These are phyloP conservation scores for Dicyrtomina minuta DNA, from an alignment of 2,888 invertebrate genomes.

Conservation along the genomic window DNA sequence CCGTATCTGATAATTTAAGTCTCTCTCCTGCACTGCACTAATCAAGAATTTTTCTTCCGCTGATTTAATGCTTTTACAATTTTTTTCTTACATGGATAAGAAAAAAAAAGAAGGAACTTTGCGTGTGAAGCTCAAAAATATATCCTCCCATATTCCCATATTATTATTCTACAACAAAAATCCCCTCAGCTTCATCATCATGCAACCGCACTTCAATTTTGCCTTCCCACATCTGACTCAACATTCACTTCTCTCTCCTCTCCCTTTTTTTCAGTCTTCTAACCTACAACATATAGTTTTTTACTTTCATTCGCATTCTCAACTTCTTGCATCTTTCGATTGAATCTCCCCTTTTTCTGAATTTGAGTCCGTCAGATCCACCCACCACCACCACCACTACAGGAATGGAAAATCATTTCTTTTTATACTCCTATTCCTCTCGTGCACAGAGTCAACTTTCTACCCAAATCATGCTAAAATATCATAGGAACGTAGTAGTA, in stretches of 20 bases:
- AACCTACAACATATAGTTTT: background rate
- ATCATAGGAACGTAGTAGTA: too few relatives aligned
- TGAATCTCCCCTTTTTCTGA: constrained; percentile 8
- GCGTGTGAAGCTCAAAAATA: too few relatives aligned
- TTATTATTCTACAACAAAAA: too few relatives aligned
- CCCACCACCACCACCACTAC: background rate
- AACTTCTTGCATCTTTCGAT: background rate
- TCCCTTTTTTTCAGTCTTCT: too few relatives aligned
- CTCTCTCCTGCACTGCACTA: too few relatives aligned
- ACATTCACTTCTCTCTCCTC: too few relatives aligned
- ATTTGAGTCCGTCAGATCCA: constrained; percentile 9
- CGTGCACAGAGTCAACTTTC: background rate
- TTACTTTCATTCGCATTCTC: background rate
- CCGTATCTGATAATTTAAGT: constrained; percentile 13
- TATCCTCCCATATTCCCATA: too few relatives aligned
- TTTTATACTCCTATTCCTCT: background rate
- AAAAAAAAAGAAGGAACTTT: background rate
- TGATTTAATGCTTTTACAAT: constrained; percentile 22
- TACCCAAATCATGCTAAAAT: background rate
- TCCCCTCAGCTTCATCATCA: too few relatives aligned
- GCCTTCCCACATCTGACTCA: too few relatives aligned
- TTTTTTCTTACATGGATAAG: constrained; percentile 13
- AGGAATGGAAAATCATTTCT: constrained; percentile 13
- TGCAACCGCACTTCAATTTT: too few relatives aligned
- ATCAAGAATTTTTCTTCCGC: constrained; percentile 23